Percentiles rank a stretch among this genome's conserved stretches.
These are phyloP conservation scores for Piprites chloris DNA, from an alignment of 2,113 vertebrate genomes.

Conservation along the genomic window DNA sequence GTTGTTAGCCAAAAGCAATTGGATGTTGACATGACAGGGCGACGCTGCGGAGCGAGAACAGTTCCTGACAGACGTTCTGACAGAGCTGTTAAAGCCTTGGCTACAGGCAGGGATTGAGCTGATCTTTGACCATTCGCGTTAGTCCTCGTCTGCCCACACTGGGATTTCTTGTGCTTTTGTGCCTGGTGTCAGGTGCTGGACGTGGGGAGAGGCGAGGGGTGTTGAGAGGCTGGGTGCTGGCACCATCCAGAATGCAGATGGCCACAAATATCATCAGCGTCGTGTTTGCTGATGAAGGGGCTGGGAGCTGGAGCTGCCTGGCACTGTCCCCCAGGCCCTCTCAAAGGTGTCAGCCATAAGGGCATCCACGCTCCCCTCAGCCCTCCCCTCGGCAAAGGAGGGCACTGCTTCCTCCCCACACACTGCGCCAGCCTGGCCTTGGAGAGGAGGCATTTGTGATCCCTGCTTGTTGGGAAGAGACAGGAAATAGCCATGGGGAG, in stretches of 20 bases:
- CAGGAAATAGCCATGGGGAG: background rate
- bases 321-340: background rate
- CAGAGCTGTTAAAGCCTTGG: background rate
- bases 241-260: background rate
- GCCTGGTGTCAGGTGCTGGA: background rate
- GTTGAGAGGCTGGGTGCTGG: background rate
- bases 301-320: background rate
- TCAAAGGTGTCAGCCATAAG: background rate
- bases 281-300: too few relatives aligned
- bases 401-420: background rate
- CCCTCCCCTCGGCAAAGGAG: background rate
- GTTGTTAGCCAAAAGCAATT: background rate
- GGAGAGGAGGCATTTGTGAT: background rate
- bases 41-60: background rate
- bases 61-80: background rate
- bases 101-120: background rate
- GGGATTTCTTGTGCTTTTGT: background rate
- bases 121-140: background rate
- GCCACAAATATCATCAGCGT: background rate
- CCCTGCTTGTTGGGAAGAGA: background rate
- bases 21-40: background rate
- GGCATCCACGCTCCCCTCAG: background rate
- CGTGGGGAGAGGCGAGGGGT: background rate
- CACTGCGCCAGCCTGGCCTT: fast-evolving
- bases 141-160: background rate